Percentiles rank a stretch among this genome's conserved stretches.
Evolutionary conservation across 2,113 vertebrate genomes (phyloP).

Genomic region (Chrysochloris asiatica): DNA sequence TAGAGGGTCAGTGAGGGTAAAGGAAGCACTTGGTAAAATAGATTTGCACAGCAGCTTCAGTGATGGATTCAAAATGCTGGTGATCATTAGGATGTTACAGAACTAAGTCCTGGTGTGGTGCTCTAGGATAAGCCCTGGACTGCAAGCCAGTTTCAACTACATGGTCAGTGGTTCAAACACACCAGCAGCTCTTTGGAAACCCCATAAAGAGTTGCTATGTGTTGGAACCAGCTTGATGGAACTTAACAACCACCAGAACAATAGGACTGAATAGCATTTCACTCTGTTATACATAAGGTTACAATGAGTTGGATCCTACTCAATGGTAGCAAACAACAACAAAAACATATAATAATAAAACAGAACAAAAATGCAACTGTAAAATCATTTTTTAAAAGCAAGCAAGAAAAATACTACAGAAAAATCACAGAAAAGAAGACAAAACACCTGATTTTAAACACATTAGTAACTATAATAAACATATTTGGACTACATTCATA

Average conservation of each 20-base stretch:
- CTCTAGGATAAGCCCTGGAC: no score
- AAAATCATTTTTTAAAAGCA: not conserved
- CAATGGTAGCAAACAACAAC: not conserved
- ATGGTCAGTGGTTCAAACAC: no score
- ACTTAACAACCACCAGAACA: no score
- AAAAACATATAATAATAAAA: not conserved
- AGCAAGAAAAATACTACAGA: not conserved
- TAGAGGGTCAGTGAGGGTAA: not conserved
- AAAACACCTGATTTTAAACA: not conserved
- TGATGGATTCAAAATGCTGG: not conserved
- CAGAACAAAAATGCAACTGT: not conserved
- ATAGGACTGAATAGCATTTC: no score
- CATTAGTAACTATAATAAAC: constrained; percentile 46
- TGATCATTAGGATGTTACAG: not conserved
- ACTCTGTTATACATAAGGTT: not conserved
- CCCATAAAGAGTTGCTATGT: no score
- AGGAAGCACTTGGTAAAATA: not conserved
- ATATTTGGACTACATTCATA: constrained; percentile 9
- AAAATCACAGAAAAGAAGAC: not conserved
- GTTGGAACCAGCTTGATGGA: no score
- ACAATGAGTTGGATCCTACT: not conserved
- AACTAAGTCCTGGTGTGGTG: no score
- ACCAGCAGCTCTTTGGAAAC: no score
- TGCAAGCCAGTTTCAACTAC: no score
- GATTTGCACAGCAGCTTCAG: not conserved